phyloP scores from a whole-genome alignment of 2,113 vertebrate species.

The Isichthys henryi region DNA sequence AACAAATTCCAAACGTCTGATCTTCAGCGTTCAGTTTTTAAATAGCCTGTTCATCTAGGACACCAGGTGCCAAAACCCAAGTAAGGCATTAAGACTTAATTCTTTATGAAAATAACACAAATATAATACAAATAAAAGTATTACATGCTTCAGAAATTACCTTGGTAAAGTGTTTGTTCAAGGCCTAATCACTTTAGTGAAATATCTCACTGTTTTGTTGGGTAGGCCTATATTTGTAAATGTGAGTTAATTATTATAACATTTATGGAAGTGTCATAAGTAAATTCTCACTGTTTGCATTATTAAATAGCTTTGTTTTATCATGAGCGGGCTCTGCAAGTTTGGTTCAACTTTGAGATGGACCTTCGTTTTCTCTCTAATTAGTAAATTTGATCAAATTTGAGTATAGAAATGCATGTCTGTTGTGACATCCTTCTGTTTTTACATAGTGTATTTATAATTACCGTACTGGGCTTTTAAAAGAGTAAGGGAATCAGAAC shows the following conservation, averaged over 20 bases:
- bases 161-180: neutral
- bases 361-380: neutral
- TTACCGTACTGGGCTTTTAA: neutral
- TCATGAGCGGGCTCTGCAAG: neutral
- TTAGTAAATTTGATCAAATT: neutral
- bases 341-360: neutral
- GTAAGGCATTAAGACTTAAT: neutral
- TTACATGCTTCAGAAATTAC: neutral
- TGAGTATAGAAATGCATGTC: neutral
- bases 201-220: neutral
- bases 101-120: neutral
- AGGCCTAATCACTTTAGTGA: neutral
- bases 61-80: neutral
- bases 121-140: neutral
- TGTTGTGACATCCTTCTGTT: neutral
- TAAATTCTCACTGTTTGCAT: neutral
- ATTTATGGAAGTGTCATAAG: neutral
- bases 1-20: slow-evolving; percentile 80
- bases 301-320: neutral
- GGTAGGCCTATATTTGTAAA: neutral
- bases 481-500: neutral
- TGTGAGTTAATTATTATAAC: neutral
- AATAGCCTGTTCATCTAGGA: neutral
- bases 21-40: slow-evolving; percentile 24
- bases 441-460: neutral